These are phyloP conservation scores for Pollicipes pollicipes DNA, from an alignment of 1,140 invertebrate species.

Conservation along the genomic window DNA sequence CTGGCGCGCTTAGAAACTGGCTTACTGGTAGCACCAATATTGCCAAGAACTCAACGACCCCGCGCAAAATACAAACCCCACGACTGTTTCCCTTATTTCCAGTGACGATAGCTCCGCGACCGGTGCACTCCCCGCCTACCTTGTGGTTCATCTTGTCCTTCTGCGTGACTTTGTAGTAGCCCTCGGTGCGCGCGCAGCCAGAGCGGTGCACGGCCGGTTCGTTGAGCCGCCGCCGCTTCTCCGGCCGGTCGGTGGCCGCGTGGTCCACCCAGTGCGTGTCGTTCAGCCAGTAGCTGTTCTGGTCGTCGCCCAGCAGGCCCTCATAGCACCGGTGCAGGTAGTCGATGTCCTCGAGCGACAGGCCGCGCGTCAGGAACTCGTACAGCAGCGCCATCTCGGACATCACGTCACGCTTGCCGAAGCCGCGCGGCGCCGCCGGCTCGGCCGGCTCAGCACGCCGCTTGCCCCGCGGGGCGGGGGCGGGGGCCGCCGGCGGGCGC, in stretches of 20 bases:
- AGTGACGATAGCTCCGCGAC: too few relatives aligned
- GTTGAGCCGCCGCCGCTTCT: slow-evolving; percentile 52
- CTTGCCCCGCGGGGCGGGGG: too few relatives aligned
- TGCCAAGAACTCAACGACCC: too few relatives aligned
- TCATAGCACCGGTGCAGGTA: slow-evolving; percentile 73
- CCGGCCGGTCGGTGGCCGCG: slow-evolving; percentile 56
- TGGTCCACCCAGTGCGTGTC: too few relatives aligned
- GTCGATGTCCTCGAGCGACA: slow-evolving; percentile 77
- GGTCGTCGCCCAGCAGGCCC: slow-evolving; percentile 61
- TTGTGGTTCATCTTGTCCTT: slow-evolving; percentile 76
- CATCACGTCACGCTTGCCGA: slow-evolving; percentile 42
- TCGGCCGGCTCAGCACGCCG: too few relatives aligned
- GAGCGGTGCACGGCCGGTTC: slow-evolving; percentile 52
- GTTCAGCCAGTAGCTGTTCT: slow-evolving; percentile 71
- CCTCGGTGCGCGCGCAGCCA: slow-evolving; percentile 75
- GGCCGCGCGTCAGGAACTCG: slow-evolving; percentile 68
- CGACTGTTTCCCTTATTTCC: too few relatives aligned
- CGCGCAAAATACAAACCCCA: too few relatives aligned
- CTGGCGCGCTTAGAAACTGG: too few relatives aligned
- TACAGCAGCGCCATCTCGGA: slow-evolving; percentile 62
- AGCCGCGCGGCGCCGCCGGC: slow-evolving; percentile 9
- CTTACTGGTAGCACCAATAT: too few relatives aligned
- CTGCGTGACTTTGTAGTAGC: slow-evolving; percentile 81
- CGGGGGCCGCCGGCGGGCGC: too few relatives aligned
- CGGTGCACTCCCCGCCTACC: slow-evolving; percentile 25